Percentiles rank a stretch among this genome's conserved stretches.
phyloP scores from a whole-genome alignment of 2,888 invertebrate genomes.

The Athripsodes cinereus region DNA sequence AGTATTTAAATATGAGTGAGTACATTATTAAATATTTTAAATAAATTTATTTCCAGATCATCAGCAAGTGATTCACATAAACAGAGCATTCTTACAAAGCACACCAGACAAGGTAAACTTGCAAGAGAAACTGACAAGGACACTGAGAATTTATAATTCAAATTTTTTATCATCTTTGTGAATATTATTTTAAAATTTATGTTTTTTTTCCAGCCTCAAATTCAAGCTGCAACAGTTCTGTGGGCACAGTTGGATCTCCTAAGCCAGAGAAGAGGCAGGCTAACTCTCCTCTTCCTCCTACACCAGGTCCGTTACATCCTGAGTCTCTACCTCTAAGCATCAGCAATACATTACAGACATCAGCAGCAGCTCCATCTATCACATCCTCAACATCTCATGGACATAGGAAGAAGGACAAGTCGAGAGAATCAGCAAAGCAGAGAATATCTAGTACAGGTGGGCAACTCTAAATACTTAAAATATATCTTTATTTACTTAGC shows the following conservation, averaged over 20 bases:
- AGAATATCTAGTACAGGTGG: conserved; percentile 46
- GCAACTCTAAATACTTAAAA: background rate
- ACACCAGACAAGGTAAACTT: conserved; percentile 46
- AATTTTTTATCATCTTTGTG: no score
- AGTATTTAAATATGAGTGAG: no score
- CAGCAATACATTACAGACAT: background rate
- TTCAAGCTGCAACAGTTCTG: conserved; percentile 63
- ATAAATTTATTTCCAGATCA: conserved; percentile 34
- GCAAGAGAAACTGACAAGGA: conserved; percentile 50
- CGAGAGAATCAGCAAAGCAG: conserved; percentile 33
- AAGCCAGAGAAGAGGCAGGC: conserved; percentile 87
- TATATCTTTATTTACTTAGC: no score
- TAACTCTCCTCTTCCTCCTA: conserved; percentile 81
- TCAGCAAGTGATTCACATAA: conserved; percentile 41
- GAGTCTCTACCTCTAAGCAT: background rate
- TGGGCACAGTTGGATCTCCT: conserved; percentile 74
- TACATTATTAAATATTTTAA: no score
- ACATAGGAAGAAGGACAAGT: conserved; percentile 18
- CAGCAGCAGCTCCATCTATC: background rate
- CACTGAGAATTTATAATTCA: conserved; percentile 12
- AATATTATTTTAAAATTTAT: no score
- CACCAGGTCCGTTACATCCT: conserved; percentile 44
- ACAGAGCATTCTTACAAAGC: conserved; percentile 35
- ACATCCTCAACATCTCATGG: background rate
- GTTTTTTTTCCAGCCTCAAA: conserved; percentile 53